Base-by-base conservation (phyloP, 1,140 invertebrate species). In the Cotesia vestalis region DNA sequence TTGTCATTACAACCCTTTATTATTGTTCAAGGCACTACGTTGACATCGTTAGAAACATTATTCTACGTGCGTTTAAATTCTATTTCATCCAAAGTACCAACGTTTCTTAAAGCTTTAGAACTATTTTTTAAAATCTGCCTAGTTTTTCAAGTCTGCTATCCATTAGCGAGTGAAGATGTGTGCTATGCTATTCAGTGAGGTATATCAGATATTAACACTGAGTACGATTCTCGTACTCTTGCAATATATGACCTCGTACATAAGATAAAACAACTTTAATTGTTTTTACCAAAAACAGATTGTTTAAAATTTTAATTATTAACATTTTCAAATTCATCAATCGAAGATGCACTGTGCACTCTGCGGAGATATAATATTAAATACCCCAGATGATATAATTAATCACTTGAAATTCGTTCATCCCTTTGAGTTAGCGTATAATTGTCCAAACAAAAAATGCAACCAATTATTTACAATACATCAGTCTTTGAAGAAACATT, bases 1-100 rank as follows among this genome's bases (percentile, higher is more conserved):
- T 60, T 34, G 4, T 34, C 38, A 4, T 2, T 75, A 20, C 73
- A 75, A 61, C 73, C 73, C 0, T 72, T 72, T 53, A 36, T 75
- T 4, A 69, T 75, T 62, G 60, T 59, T 14, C 57, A 72, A n/a
- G 73, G 73, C 12, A 34, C 4, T 34, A 27, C 60, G 6, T 20
- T 69, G n/a, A 46, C 59, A 34, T 34, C 60, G 1, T 11, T 75
- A n/a, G 20, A 36, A n/a, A 34, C 51, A n/a, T n/a, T n/a, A 34
- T 38, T 63, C 8, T 75, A 75, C 35, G 59, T 71, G 11, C 40
- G 17, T 8, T 63, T 75, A 40, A 66, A 71, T 55, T 38, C 51
- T 11, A 27, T 66, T 8, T 59, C 1, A 4, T 75, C 63, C 20
- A n/a, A 52, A 55, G 38, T 69, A 6, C 35, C 52, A 11, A 55